phyloP scores from a whole-genome alignment of 2,113 vertebrate species.

The Panurus biarmicus region DNA sequence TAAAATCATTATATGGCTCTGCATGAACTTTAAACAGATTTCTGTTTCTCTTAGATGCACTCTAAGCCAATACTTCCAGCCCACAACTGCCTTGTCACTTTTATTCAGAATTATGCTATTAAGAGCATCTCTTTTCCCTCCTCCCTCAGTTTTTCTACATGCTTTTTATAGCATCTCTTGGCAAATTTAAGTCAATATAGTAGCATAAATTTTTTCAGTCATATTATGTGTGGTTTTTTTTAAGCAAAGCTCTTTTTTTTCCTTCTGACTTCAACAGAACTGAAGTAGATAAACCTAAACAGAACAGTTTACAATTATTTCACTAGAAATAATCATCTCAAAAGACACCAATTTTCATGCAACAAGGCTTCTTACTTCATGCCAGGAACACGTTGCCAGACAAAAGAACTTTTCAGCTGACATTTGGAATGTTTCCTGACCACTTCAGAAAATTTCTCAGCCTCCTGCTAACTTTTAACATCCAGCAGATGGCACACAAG shows the following conservation, averaged over 20 bases:
- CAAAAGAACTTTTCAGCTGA: not conserved
- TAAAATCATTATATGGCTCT: too few relatives aligned
- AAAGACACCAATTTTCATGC: not conserved
- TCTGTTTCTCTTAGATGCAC: not conserved
- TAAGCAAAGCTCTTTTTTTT: not conserved
- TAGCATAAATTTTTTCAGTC: not conserved
- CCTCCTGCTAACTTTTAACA: not conserved
- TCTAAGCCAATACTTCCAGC: not conserved
- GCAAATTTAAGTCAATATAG: not conserved
- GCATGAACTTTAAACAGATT: too few relatives aligned
- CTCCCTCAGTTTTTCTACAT: not conserved
- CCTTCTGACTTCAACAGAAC: not conserved
- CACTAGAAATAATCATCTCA: not conserved
- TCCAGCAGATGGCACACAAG: conserved; percentile 49
- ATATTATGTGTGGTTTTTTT: not conserved
- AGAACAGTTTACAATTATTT: not conserved
- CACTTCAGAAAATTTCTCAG: not conserved
- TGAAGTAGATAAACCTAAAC: not conserved
- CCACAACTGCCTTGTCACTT: not conserved
- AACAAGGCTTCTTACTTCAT: not conserved
- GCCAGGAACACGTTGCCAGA: not conserved
- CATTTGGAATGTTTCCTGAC: not conserved
- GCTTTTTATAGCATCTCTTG: not conserved
- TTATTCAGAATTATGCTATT: not conserved
- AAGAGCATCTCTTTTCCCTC: not conserved